Evolutionary conservation across 2,888 invertebrate species (phyloP).

Genomic region (Cheilosia soror): DNA sequence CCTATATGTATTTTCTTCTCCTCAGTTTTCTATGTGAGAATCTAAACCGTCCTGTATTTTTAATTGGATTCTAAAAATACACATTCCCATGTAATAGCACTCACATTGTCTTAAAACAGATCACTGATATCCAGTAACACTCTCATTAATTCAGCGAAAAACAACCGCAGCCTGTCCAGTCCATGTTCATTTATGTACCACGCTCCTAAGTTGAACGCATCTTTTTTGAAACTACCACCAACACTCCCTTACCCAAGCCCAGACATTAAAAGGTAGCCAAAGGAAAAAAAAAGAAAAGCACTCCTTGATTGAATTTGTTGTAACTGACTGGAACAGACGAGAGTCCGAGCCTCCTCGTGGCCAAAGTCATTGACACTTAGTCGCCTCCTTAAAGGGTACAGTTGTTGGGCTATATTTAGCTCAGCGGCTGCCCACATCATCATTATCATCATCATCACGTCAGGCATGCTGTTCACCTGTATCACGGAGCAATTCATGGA

Average conservation of each 20-base stretch:
- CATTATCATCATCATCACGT: conserved; percentile 32
- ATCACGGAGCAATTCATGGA: conserved; percentile 19
- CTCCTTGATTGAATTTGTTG: conserved; percentile 46
- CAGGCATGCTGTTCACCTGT: conserved; percentile 61
- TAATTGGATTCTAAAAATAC: too few species aligned
- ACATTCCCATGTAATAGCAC: too few species aligned
- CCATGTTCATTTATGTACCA: neutral
- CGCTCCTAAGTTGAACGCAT: conserved; percentile 29
- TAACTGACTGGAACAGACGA: conserved; percentile 39
- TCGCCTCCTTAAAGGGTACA: conserved; percentile 57
- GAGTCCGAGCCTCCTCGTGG: conserved; percentile 59
- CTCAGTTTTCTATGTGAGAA: too few species aligned
- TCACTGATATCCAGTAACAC: neutral
- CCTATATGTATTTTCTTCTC: too few species aligned
- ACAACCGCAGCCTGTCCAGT: neutral
- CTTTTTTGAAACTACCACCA: conserved; percentile 16
- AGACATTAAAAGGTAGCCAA: conserved; percentile 27
- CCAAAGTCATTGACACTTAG: conserved; percentile 58
- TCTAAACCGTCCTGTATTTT: too few species aligned
- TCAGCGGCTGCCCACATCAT: conserved; percentile 53
- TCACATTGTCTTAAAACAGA: neutral
- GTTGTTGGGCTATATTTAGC: conserved; percentile 67
- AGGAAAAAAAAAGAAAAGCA: conserved; percentile 5
- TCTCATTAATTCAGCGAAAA: conserved; percentile 1
- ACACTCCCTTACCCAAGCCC: conserved; percentile 25